Evolutionary conservation across 2,113 vertebrate species (phyloP), one percentile per base, ranked within the genome.

Genomic region (Telmatochromis brichardi): DNA sequence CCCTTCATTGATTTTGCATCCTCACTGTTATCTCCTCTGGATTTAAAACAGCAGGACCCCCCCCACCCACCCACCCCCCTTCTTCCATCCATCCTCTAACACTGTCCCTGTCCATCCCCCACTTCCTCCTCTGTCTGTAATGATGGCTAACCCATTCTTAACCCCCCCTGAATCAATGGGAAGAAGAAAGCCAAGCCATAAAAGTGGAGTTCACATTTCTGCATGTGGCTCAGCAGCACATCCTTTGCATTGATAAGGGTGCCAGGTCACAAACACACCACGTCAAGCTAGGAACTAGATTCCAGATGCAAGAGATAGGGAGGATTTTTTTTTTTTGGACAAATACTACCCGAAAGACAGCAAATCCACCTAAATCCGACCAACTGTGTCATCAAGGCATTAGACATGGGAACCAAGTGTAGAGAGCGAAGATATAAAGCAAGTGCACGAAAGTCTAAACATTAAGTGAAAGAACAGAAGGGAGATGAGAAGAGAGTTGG

Each of bases 1-100:
- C 91, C 82, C 11, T 79, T 23, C 94, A 96, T 96, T 96, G 96
- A 96, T 96, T 96, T 91, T 88, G 91, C 91, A 90, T 95, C 94
- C 93, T 91, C 88, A 89, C 93, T 91, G 92, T 95, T 92, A 95
- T 96, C 93, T 95, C 91, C 90, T 90, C 92, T 94, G 92, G 96
- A 93, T 96, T 96, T 94, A 92, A 95, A 96, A 93, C 95, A 95
- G 92, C 92, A 91, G 89, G 26, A 58, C 1, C 7, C 91, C 92
- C 85, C 90, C 82, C 80, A 86, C 89, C 89, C 11, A 9, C 28
- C 3, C 8, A 88, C 92, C 80, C 91, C 54, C 55, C 55, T 15
- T 31, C 90, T 79, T 76, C 81, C 79, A 88, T 85, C 85, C 86
- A 85, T 92, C 87, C 86, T 90, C 80, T 35, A 82, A 89, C 86